Evolutionary conservation across 2,888 invertebrate genomes (phyloP), one percentile per base, ranked within the genome.

Genomic region (Euplagia quadripunctaria): DNA sequence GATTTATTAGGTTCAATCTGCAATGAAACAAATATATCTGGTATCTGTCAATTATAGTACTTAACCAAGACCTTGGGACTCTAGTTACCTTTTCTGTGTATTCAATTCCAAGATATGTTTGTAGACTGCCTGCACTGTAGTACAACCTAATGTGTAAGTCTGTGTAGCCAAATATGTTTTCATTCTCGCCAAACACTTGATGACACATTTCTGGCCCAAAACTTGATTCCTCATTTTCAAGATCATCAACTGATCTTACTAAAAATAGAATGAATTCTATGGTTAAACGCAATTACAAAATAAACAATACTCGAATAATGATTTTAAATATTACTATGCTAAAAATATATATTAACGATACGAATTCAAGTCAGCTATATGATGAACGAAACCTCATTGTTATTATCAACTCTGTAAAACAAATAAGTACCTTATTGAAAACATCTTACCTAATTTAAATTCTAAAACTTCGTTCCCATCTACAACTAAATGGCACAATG

Each of bases 91-190:
- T 97, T 71, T 97, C 97, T 14, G 97, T 94, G 89, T 98, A 98
- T 68, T 97, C 96, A 84, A 98, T 96, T 71, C 97, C 97, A 70
- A 99, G 93, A 88, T 98, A 99, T 71, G 98, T 98, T 85, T 97
- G 97, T 75, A 99, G 96, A 77, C 97, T 97, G 41, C 97, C 98
- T 71, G 99, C 98, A 76, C 97, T 97, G 90, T 98, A 99, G 88
- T 97, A 97, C 5, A 99, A 93, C 79, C 97, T 96, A 5, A 99
- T 97, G 75, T 96, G 96, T 55, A 99, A 94, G 87, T 98, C 98
- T 88, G 97, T 97, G 90, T 99, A 99, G 5, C 99, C 99, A 96
- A 99, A 99, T 90, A 99, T 99, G 78, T 97, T 98, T 94, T 99
- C 99, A 86, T 97, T 97, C 82, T 98, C 98, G 8, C 98, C 99